Percentiles rank a stretch among this genome's conserved stretches.
Evolutionary conservation across 2,113 vertebrate species (phyloP).

Genomic region (Salvelinus namaycush): DNA sequence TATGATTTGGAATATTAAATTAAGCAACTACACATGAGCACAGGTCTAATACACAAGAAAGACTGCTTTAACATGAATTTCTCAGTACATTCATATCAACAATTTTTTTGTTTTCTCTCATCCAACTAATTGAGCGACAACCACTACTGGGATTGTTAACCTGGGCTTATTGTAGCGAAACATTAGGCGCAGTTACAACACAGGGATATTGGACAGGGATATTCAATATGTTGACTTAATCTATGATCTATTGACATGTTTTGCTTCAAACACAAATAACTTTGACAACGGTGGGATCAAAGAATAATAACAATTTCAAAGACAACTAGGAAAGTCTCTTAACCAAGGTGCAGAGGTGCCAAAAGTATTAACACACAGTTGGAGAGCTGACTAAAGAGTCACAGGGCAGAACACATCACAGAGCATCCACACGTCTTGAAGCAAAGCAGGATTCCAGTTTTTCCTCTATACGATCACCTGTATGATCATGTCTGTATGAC

Average conservation of each 20-base stretch:
- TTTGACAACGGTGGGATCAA: too few relatives aligned
- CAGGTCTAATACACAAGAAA: neutral
- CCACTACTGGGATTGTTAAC: neutral
- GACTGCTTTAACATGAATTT: neutral
- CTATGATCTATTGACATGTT: neutral
- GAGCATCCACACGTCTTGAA: slow-evolving; percentile 55
- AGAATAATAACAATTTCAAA: too few relatives aligned
- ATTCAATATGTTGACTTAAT: too few relatives aligned
- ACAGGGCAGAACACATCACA: slow-evolving; percentile 39
- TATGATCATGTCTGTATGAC: neutral
- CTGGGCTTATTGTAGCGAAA: neutral
- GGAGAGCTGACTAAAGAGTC: slow-evolving; percentile 31
- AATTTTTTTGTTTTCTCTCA: neutral
- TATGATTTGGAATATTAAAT: neutral
- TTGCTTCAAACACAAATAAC: slow-evolving; percentile 22
- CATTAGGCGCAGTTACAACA: neutral
- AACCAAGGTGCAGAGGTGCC: slow-evolving; percentile 35
- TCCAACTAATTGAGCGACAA: too few relatives aligned
- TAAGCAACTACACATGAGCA: neutral
- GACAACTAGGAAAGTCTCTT: slow-evolving; percentile 8
- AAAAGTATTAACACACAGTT: slow-evolving; percentile 6
- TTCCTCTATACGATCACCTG: neutral
- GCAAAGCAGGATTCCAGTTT: slow-evolving; percentile 32
- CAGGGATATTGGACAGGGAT: neutral
- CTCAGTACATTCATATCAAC: neutral